Evolutionary conservation across 1,140 invertebrate species (phyloP), one percentile per base, ranked within the genome.

Genomic region (Zaprionus taronus): DNA sequence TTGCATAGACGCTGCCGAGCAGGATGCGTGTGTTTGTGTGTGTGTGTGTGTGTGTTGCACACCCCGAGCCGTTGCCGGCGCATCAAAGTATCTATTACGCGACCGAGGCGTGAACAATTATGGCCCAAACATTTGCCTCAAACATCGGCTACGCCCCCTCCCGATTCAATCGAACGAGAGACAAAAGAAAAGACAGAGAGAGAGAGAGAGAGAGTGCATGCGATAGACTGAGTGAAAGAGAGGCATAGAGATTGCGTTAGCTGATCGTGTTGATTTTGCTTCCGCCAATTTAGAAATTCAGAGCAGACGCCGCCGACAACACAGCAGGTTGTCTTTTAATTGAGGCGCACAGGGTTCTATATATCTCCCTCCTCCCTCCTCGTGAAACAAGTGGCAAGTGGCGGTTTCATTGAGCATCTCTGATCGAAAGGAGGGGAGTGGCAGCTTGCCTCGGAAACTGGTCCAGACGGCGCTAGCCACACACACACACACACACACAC

Each of bases 101-200:
- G 77, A 64, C 75, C 85, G 49, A 89, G 84, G 84, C 84, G 84
- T 89, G 84, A 89, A 89, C 85, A 89, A 89, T 89, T 89, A 90
- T 79, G 74, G 49, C 68, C 84, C 44, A 89, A 89, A 87, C 84
- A 87, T 89, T 87, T 81, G 81, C 74, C 67, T 83, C 84, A 89
- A 87, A 89, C 73, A 87, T 20, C 57, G 73, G 77, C 38, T 20
- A 89, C 84, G 67, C 77, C 81, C 38, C 41, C 28, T 17, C 47
- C 38, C 38, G 14, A 6, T 17, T 17, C 41, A 9, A 44, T 26
- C 28, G 53, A 55, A 38, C 51, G 17, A 60, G 31, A 53, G 15
- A 26, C 49, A 65, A 24, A 17, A 22, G 15, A 24, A 15, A 4
- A 41, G 14, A 24, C 17, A 31, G 2, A 28, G 5, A 28, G 57